Conservation (phyloP, 92 coral and sea anemone species). For the Chrysogorgia sp. region DNA sequence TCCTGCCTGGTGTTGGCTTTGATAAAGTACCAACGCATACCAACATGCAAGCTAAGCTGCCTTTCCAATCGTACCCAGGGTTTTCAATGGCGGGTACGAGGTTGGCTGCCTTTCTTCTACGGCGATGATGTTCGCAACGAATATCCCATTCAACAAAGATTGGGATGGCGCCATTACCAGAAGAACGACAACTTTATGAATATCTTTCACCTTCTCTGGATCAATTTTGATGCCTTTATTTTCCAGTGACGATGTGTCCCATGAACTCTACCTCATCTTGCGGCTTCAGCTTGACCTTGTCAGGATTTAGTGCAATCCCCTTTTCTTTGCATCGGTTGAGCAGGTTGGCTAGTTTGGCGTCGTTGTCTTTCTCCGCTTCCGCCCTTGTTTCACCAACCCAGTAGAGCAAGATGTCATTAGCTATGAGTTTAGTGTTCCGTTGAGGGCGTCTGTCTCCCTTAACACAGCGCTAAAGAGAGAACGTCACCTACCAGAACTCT, state of each 20-base stretch:
- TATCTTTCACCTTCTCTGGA: constrained; percentile 59
- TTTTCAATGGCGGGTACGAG: too few species aligned
- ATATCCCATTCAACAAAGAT: too few species aligned
- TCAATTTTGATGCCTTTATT: constrained; percentile 56
- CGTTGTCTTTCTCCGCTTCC: constrained; percentile 49
- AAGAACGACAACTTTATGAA: too few species aligned
- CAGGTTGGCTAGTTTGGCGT: constrained; percentile 38
- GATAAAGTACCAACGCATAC: too few species aligned
- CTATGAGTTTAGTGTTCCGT: too few species aligned
- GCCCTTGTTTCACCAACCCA: constrained; percentile 40
- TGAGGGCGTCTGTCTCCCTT: constrained; percentile 10
- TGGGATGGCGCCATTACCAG: too few species aligned
- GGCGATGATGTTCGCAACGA: too few species aligned
- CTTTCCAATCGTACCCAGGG: constrained; percentile 7
- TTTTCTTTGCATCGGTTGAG: constrained; percentile 44
- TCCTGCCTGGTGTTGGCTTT: too few species aligned
- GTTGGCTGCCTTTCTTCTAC: too few species aligned
- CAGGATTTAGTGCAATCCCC: constrained; percentile 36
- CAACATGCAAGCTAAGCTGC: too few species aligned
- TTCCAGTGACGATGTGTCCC: constrained; percentile 54
- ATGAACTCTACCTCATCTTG: constrained; percentile 27
- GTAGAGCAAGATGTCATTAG: constrained; percentile 8
- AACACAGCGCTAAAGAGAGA: constrained; percentile 57
- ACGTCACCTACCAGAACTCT: constrained; percentile 56
- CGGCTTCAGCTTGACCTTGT: constrained; percentile 25